Evolutionary conservation across 2,888 invertebrate species (phyloP).

Genomic region (Trichogramma evanescens): DNA sequence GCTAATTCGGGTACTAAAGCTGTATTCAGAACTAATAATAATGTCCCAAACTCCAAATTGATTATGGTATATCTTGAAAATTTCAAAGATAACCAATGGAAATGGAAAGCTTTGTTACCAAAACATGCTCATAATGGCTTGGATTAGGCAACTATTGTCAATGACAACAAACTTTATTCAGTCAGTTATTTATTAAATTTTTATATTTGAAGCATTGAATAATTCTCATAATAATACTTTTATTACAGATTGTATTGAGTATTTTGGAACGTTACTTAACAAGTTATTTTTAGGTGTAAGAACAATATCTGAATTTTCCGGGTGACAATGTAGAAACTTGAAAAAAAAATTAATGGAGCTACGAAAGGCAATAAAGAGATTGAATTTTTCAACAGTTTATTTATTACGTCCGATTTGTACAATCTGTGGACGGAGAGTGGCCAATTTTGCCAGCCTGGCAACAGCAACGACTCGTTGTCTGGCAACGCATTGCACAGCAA

Average conservation of each 20-base stretch:
- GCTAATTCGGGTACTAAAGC: slow-evolving; percentile 78
- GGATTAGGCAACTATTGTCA: slow-evolving; percentile 81
- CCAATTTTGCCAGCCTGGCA: no score
- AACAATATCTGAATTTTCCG: slow-evolving; percentile 77
- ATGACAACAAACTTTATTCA: slow-evolving; percentile 76
- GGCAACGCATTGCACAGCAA: no score
- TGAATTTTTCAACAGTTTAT: no score
- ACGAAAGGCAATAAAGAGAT: no score
- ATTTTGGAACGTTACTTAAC: slow-evolving; percentile 67
- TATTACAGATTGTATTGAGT: slow-evolving; percentile 69
- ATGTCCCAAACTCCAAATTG: slow-evolving; percentile 86
- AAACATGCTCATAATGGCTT: slow-evolving; percentile 83
- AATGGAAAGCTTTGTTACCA: slow-evolving; percentile 77
- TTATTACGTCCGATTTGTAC: no score
- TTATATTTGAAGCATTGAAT: neutral
- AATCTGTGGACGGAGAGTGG: no score
- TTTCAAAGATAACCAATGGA: slow-evolving; percentile 55
- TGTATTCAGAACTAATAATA: slow-evolving; percentile 86
- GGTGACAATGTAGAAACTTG: slow-evolving; percentile 35
- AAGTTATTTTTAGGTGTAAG: slow-evolving; percentile 81
- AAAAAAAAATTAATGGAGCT: no score
- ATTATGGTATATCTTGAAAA: slow-evolving; percentile 74
- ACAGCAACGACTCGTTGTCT: no score
- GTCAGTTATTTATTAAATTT: slow-evolving; percentile 47
- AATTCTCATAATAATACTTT: neutral